Evolutionary conservation across 2,797 vertebrate genomes (phyloP).

Genomic region (Lycodopsis pacificus): DNA sequence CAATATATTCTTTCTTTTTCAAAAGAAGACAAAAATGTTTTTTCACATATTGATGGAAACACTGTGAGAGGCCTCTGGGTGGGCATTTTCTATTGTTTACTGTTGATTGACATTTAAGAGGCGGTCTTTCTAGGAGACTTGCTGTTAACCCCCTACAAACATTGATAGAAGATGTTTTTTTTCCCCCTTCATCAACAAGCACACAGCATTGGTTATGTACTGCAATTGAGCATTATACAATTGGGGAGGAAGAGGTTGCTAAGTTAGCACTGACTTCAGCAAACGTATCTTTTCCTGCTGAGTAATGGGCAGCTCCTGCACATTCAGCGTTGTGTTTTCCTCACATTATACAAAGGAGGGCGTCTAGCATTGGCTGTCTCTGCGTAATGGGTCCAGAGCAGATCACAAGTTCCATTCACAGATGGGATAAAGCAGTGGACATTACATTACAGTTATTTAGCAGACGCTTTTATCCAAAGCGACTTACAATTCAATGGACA

Average conservation of each 20-base stretch:
- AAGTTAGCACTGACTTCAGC: not conserved
- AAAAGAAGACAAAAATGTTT: too few species aligned
- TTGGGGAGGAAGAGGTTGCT: not conserved
- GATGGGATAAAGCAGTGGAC: not conserved
- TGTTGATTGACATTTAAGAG: not conserved
- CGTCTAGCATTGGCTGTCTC: not conserved
- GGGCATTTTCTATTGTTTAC: too few species aligned
- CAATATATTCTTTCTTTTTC: too few species aligned
- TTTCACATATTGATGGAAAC: not conserved
- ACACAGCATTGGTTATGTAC: not conserved
- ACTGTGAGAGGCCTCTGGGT: not conserved
- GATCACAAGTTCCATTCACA: not conserved
- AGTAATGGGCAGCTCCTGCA: not conserved
- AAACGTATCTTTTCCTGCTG: too few species aligned
- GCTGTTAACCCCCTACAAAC: not conserved
- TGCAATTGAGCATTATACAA: not conserved
- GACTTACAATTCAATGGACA: too few species aligned
- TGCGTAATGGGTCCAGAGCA: not conserved
- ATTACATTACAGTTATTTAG: too few species aligned
- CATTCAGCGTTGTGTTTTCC: not conserved
- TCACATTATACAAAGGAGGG: not conserved
- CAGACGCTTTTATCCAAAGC: too few species aligned
- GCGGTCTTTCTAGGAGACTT: not conserved
- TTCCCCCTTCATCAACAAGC: not conserved
- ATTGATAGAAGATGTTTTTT: too few species aligned